phyloP scores from a whole-genome alignment of 2,113 vertebrate genomes.

The Dolichallabes microphthalmus region DNA sequence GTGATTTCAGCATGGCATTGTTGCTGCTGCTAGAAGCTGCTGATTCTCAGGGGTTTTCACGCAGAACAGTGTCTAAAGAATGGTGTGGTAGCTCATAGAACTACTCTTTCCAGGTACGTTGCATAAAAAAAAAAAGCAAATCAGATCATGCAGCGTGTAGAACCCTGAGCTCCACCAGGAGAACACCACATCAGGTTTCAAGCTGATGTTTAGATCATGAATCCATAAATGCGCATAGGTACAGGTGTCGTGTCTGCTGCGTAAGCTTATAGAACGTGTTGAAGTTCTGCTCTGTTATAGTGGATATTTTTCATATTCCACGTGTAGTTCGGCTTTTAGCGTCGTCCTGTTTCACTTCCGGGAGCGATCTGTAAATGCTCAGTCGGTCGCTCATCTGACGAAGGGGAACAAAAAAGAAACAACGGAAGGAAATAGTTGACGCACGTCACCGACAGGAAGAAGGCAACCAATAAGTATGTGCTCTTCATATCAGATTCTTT shows the following conservation, averaged over 20 bases:
- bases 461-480: slow-evolving; percentile 12
- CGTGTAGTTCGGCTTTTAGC: background rate
- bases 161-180: background rate
- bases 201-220: background rate
- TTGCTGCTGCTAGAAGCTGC: background rate
- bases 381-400: background rate
- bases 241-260: background rate
- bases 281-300: background rate
- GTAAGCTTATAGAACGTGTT: background rate
- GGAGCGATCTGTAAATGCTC: background rate
- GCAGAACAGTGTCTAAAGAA: too few species aligned
- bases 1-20: background rate
- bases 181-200: background rate
- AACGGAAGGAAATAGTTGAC: background rate
- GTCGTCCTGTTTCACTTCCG: background rate
- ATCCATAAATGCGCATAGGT: background rate
- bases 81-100: background rate
- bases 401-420: background rate
- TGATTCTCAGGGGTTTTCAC: background rate
- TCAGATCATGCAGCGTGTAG: background rate
- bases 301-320: background rate
- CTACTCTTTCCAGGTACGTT: background rate
- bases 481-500: slow-evolving; percentile 16
- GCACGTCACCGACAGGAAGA: slow-evolving; percentile 6
- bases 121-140: background rate